Evolutionary conservation across 2,113 vertebrate species (phyloP).

Genomic region (Forbesichthys agassizii): DNA sequence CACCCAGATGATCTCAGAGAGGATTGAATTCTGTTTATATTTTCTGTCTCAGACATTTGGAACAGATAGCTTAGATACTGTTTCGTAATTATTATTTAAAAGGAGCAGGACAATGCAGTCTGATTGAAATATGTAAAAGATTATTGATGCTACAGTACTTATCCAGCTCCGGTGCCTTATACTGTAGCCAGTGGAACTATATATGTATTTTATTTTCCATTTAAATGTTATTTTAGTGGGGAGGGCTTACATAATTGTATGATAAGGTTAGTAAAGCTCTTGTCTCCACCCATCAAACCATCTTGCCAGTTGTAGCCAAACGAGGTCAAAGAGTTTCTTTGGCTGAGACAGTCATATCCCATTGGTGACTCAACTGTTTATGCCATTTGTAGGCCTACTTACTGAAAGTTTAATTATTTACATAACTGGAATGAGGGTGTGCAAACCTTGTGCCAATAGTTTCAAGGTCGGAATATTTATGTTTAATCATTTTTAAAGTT

Average conservation of each 20-base stretch:
- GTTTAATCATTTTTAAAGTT: not conserved
- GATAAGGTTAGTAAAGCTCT: not conserved
- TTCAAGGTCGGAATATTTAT: not conserved
- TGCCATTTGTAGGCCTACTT: slow-evolving; percentile 50
- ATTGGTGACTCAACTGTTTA: not conserved
- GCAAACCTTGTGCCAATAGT: slow-evolving; percentile 67
- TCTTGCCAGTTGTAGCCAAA: not conserved
- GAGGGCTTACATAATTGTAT: not conserved
- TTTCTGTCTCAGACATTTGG: slow-evolving; percentile 16
- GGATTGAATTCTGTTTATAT: slow-evolving; percentile 7
- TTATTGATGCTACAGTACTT: slow-evolving; percentile 6
- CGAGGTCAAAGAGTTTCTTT: too few relatives aligned
- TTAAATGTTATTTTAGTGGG: too few relatives aligned
- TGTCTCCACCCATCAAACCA: too few relatives aligned
- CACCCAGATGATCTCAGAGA: slow-evolving; percentile 19
- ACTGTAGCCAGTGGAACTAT: slow-evolving; percentile 5
- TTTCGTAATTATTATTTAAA: too few relatives aligned
- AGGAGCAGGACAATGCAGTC: too few relatives aligned
- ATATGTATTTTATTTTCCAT: not conserved
- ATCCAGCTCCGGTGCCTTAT: not conserved
- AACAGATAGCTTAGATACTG: slow-evolving; percentile 11
- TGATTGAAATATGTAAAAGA: too few relatives aligned
- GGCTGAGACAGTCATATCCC: not conserved
- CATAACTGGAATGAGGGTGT: slow-evolving; percentile 37
- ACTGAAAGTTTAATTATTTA: slow-evolving; percentile 26